phyloP scores from a whole-genome alignment of 2,113 vertebrate genomes.

The Tetrao urogallus region DNA sequence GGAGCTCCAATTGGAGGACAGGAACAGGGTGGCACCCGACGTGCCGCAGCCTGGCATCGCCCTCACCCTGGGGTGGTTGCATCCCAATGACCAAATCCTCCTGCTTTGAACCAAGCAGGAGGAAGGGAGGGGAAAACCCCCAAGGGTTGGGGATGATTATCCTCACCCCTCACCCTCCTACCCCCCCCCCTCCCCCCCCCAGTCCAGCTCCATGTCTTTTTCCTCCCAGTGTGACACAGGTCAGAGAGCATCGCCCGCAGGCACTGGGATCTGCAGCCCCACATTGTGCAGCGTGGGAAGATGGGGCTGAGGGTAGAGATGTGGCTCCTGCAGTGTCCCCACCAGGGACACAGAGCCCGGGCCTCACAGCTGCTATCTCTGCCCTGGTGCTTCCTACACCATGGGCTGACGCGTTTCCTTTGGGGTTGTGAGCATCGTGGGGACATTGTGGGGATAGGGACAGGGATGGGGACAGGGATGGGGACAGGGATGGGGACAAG shows the following conservation, averaged over 20 bases:
- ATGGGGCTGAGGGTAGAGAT: background rate
- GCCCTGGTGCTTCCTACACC: background rate
- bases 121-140: background rate
- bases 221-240: background rate
- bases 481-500: background rate
- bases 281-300: background rate
- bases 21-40: background rate
- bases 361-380: background rate
- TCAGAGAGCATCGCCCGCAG: fast-evolving
- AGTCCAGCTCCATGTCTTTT: background rate
- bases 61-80: background rate
- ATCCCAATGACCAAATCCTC: background rate
- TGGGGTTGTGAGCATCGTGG: background rate
- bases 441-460: background rate
- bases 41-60: background rate
- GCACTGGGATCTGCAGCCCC: background rate
- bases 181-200: no score
- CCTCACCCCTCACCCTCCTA: background rate
- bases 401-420: background rate
- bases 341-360: background rate
- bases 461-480: background rate
- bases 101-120: background rate
- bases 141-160: background rate
- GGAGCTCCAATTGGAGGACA: background rate
- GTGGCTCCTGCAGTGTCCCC: background rate